Evolutionary conservation across 2,113 vertebrate genomes (phyloP).

Genomic region (Mastomys coucha): DNA sequence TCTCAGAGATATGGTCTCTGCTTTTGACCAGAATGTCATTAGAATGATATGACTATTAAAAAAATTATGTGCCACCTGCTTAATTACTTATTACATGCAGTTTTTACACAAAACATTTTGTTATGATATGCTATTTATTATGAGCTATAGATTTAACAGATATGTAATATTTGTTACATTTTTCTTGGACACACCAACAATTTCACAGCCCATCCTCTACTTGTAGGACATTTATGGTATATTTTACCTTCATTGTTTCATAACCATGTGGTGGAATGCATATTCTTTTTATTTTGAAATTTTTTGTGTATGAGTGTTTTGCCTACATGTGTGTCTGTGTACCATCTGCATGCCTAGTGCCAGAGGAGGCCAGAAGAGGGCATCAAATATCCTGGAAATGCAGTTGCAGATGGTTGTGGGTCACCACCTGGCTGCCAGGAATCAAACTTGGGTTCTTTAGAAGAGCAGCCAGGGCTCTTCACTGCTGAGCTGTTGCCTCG

Average conservation of each 20-base stretch:
- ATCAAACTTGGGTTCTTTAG: not conserved
- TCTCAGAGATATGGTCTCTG: not conserved
- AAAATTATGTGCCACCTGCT: not conserved
- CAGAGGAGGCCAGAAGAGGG: not conserved
- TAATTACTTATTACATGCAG: not conserved
- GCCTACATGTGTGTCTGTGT: too few relatives aligned
- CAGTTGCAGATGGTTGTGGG: not conserved
- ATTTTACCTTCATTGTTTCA: conserved; percentile 12
- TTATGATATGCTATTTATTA: conserved; percentile 6
- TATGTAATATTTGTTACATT: not conserved
- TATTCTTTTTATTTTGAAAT: not conserved
- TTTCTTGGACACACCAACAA: not conserved
- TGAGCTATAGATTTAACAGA: conserved; percentile 45
- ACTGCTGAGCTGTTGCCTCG: not conserved
- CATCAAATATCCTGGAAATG: not conserved
- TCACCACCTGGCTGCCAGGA: not conserved
- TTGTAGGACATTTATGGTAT: not conserved
- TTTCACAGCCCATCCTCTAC: not conserved
- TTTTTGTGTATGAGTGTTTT: not conserved
- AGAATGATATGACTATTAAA: not conserved
- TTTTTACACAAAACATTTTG: conserved; percentile 18
- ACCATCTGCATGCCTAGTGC: not conserved
- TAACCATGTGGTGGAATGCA: not conserved
- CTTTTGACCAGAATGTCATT: not conserved
- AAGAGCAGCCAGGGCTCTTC: not conserved